phyloP scores from a whole-genome alignment of 2,888 invertebrate genomes.

The Pinctada fucata region DNA sequence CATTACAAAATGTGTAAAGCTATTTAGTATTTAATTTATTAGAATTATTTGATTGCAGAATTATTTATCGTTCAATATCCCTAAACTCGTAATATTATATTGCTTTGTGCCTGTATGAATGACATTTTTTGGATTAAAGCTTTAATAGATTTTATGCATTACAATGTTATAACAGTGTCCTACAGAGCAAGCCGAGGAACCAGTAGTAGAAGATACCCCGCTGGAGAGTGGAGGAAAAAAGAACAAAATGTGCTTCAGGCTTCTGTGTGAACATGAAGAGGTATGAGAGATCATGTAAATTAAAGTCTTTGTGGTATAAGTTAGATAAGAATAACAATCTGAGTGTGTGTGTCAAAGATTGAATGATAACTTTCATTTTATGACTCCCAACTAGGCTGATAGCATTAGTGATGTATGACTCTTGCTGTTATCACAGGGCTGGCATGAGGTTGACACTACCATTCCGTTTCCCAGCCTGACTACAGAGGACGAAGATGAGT shows the following conservation, averaged over 20 bases:
- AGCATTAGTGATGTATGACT: no score
- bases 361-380: no score
- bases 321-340: not conserved
- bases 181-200: not conserved
- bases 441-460: slow-evolving; percentile 56
- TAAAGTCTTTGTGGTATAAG: not conserved
- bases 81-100: not conserved
- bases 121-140: not conserved
- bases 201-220: not conserved
- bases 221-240: slow-evolving; percentile 13
- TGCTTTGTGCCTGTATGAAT: not conserved
- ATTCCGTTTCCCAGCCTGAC: slow-evolving; percentile 53
- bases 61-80: no score
- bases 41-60: no score
- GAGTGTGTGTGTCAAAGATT: no score
- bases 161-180: not conserved
- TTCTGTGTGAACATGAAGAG: slow-evolving; percentile 66
- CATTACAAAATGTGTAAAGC: no score
- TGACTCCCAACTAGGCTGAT: no score
- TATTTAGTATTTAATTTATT: no score
- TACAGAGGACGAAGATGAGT: slow-evolving; percentile 46
- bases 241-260: slow-evolving; percentile 49
- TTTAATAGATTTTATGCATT: no score
- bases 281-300: slow-evolving; percentile 30
- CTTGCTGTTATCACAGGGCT: slow-evolving; percentile 47